phyloP scores from a whole-genome alignment of 2,888 invertebrate genomes.

The Fissipunctia ypsillon region DNA sequence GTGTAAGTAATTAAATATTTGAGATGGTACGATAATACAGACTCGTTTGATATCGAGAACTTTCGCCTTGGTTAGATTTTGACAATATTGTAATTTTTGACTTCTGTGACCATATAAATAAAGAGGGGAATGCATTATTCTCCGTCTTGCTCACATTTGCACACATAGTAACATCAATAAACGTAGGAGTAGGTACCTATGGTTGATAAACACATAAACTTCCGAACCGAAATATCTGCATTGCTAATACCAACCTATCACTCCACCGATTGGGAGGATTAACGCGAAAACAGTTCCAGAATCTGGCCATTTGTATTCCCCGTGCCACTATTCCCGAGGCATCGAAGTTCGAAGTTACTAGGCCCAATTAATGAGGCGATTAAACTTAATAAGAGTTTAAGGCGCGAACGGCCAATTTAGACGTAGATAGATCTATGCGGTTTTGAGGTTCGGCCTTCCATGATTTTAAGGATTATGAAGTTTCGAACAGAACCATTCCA shows the following conservation, averaged over 20 bases:
- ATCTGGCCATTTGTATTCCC: slow-evolving; percentile 82
- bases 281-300: slow-evolving; percentile 69
- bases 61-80: too few relatives aligned
- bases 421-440: slow-evolving; percentile 65
- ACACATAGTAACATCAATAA: neutral
- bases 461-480: slow-evolving; percentile 51
- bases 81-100: too few relatives aligned
- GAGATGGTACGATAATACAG: too few relatives aligned
- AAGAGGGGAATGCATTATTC: neutral
- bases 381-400: slow-evolving; percentile 85
- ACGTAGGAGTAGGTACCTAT: neutral
- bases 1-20: too few relatives aligned
- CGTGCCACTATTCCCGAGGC: slow-evolving; percentile 75
- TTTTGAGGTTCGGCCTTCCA: slow-evolving; percentile 19
- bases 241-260: slow-evolving; percentile 61
- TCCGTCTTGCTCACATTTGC: neutral
- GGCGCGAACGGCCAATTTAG: slow-evolving; percentile 81
- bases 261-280: slow-evolving; percentile 64
- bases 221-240: slow-evolving; percentile 54
- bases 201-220: slow-evolving; percentile 31
- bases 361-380: slow-evolving; percentile 88
- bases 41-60: too few relatives aligned
- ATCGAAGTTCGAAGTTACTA: slow-evolving; percentile 83
- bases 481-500: slow-evolving; percentile 3
- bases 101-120: too few relatives aligned